Percentiles rank a stretch among this genome's conserved stretches.
Conservation (phyloP, 1,140 invertebrate genomes). For the Drosophila mauritiana region DNA sequence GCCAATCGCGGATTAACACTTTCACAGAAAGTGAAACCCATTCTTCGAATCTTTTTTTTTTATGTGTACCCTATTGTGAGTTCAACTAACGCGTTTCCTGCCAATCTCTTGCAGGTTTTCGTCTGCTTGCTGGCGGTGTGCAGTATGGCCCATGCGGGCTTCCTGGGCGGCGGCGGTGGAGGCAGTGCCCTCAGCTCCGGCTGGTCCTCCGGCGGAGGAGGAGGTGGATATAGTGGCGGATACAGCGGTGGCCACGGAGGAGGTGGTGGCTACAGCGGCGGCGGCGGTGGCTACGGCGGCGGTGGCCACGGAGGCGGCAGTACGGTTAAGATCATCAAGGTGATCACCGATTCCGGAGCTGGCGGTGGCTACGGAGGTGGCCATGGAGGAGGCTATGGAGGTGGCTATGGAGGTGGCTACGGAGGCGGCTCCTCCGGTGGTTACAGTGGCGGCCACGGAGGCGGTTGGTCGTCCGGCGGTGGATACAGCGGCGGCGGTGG, state of each 20-base stretch:
- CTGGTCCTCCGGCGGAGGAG: slow-evolving; percentile 44
- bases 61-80: slow-evolving; percentile 25
- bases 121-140: slow-evolving; percentile 76
- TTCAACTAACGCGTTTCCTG: slow-evolving; percentile 1
- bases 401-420: slow-evolving; percentile 39
- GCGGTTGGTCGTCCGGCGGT: slow-evolving; percentile 42
- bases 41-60: slow-evolving; percentile 7
- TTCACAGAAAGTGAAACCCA: slow-evolving; percentile 13
- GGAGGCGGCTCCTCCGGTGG: slow-evolving; percentile 34
- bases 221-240: slow-evolving; percentile 15
- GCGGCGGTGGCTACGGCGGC: slow-evolving; percentile 25
- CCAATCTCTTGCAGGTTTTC: slow-evolving; percentile 58
- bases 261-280: slow-evolving; percentile 30
- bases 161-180: slow-evolving; percentile 59
- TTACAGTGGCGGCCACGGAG: slow-evolving; percentile 30
- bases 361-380: slow-evolving; percentile 42
- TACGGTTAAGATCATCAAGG: slow-evolving; percentile 51
- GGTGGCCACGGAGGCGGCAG: slow-evolving; percentile 35
- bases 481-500: slow-evolving; percentile 34
- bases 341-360: slow-evolving; percentile 44
- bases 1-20: slow-evolving; percentile 40
- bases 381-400: slow-evolving; percentile 24
- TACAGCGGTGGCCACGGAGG: slow-evolving; percentile 27
- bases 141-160: slow-evolving; percentile 72
- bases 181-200: slow-evolving; percentile 50